These are phyloP conservation scores for Pan troglodytes DNA, from an alignment of 2,113 vertebrate genomes.

Conservation along the genomic window NHGRI_mPanTro3-v2.1_pri NC_072398.2:182602501-182603000, in stretches of 20 bases:
- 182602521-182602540: background rate
- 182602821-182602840: background rate
- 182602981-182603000: background rate
- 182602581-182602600: background rate
- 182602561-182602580: background rate
- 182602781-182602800: background rate
- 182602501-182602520: background rate
- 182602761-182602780: background rate
- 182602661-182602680: background rate
- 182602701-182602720: background rate
- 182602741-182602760: background rate
- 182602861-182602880: background rate
- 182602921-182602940: background rate
- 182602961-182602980: background rate
- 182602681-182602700: background rate
- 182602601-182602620: background rate
- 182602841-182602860: background rate
- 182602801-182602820: background rate
- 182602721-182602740: background rate
- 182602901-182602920: background rate
- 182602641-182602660: background rate
- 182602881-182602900: conserved; percentile 1
- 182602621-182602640: background rate
- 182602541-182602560: background rate
- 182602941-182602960: conserved; percentile 1